Base-by-base conservation (phyloP, 1,140 invertebrate genomes). In the Lepidotrigona ventralis region DNA sequence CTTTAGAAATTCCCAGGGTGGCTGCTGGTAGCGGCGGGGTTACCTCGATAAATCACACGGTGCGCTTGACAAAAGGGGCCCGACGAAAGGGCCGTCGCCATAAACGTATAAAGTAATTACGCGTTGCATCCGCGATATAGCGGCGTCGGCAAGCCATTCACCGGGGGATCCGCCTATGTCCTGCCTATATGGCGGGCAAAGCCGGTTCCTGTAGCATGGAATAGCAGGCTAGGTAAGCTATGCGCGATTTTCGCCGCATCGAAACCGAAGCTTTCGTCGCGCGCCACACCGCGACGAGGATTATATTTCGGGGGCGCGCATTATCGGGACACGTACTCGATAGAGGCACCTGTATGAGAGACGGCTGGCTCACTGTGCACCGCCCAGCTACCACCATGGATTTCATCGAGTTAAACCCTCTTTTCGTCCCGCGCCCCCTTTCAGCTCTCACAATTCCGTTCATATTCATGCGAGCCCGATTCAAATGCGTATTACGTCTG, bases 101-200 rank as follows among this genome's bases (percentile, higher is more conserved):
- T 91, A 90, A 91, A 91, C 86, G 87, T 90, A 88, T 90, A 90
- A 90, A 90, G 90, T 91, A 91, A 91, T 91, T 91, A 91, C 86
- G 88, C 86, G 83, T 79, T 83, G 88, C 86, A 84, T 80, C 81
- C 84, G 81, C 71, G 75, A 76, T 86, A 78, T 66, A 80, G 68
- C 81, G 53, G 78, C 58, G 86, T 71, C 75, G 83, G 17, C 76
- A 63, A 73, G 58, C 81, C 86, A 88, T 90, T 87, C 81, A 85
- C 81, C 75, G 76, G 81, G 76, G 81, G 86, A 84, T 74, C 78
- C 81, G 66, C 81, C 82, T 83, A 73, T 85, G 79, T 80, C 76
- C 64, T 64, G 60, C 64, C 76, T 82, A 70, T 70, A 63, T 79
- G 77, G 11, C 68, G 64, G 33, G 26, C 85, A 84, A 75, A 83